Base-by-base conservation (phyloP, 2,888 invertebrate genomes). In the Spilosoma lubricipeda region DNA sequence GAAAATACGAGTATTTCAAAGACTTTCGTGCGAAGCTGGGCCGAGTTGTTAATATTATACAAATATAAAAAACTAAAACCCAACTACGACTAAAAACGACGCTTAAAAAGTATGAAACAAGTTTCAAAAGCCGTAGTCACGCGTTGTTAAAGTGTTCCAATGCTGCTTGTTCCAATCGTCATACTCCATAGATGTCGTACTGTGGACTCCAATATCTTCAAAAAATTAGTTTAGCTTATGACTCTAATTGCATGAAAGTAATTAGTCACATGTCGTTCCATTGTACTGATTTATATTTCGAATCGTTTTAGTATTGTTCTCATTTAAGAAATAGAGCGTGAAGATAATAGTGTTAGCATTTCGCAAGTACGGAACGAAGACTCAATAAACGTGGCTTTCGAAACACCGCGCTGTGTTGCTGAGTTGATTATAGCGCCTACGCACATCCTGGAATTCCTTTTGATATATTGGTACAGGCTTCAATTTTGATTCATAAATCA, bases 381-480 rank as follows among this genome's bases (percentile, higher is more conserved):
- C 74, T 75, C 74, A 80, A 78, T 81, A 72, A 77, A 77, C 71
- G 80, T 71, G 33, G 33, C 87, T 90, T 90, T 89, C 88, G 88
- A 88, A 89, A 90, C 84, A 77, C 78, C 81, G 74, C 80, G 74
- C 70, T 63, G 42, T 73, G 70, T 59, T 42, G 73, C 67, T 67
- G 78, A 72, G 81, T 80, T 85, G 87, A 89, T 90, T 90, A 88
- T 86, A 82, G 79, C 89, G 83, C 91, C 91, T 83, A 90, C 91
- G 74, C 87, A 83, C 87, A 88, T 91, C 91, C 90, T 90, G 91
- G 73, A 84, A 82, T 86, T 82, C 78, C 80, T 79, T 83, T 86
- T 89, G 86, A 88, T 52, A 89, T 86, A 78, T 74, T 77, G 27
- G 4, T 18, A 5, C 7, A 15, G n/a, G 33, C 64, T 79, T 18